These are phyloP conservation scores for Cataglyphis cursor DNA, from an alignment of 2,888 invertebrate species.

Conservation along the genomic window DNA sequence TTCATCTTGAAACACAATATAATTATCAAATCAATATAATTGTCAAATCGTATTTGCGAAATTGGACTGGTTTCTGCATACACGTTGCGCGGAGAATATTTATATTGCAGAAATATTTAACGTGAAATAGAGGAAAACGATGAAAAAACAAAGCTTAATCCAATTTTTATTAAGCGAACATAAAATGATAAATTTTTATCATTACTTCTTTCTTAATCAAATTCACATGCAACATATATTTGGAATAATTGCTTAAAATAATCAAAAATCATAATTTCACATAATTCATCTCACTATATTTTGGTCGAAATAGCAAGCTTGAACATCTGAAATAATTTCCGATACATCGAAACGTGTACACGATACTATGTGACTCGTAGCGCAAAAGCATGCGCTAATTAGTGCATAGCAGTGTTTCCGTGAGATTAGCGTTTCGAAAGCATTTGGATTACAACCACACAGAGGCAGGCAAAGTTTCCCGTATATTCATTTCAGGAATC, in stretches of 20 bases:
- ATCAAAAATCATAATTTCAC: not conserved
- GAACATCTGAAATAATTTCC: constrained; percentile 11
- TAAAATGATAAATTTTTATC: not conserved
- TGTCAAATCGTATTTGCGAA: constrained; percentile 9
- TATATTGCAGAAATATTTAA: not conserved
- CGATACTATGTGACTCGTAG: not conserved
- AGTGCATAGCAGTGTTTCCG: not conserved
- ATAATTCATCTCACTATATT: not conserved
- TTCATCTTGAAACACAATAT: constrained; percentile 59
- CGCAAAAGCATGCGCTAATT: constrained; percentile 13
- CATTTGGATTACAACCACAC: constrained; percentile 2
- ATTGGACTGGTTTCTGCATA: constrained; percentile 3
- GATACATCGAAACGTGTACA: not conserved
- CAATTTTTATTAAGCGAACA: not conserved
- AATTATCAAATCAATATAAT: constrained; percentile 1
- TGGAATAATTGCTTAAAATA: not conserved
- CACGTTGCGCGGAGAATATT: not conserved
- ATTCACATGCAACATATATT: not conserved
- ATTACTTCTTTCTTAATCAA: not conserved
- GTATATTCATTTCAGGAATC: constrained; percentile 26
- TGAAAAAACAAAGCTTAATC: not conserved
- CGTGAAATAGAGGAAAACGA: not conserved
- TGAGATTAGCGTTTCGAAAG: constrained; percentile 7
- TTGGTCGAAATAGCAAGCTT: not conserved
- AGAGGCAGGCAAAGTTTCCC: not conserved